A percentile compares a stretch with the other conserved stretches of the same genome.
Evolutionary conservation across 2,797 vertebrate genomes (phyloP).

Genomic region (Acrossocheilus wenchowensis): DNA sequence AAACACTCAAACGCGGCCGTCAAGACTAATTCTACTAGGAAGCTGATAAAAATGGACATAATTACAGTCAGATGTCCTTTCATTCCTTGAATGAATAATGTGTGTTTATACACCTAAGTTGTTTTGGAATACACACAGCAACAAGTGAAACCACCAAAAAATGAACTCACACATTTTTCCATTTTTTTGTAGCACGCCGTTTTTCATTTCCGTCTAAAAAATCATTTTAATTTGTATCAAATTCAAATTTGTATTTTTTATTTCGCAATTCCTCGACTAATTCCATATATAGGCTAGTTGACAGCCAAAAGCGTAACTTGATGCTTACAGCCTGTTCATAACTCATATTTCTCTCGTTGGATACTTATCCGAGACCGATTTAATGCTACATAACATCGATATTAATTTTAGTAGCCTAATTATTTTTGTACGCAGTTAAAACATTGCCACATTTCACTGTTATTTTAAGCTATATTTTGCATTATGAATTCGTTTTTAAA

Average conservation of each 20-base stretch:
- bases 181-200: background rate
- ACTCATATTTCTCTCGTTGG: conserved; percentile 20
- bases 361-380: background rate
- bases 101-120: background rate
- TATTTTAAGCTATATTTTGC: background rate
- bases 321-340: conserved; percentile 1
- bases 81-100: background rate
- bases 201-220: background rate
- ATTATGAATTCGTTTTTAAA: background rate
- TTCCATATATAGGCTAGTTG: conserved; percentile 26
- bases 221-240: background rate
- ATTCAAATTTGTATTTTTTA: background rate
- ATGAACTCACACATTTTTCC: background rate
- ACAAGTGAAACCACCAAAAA: conserved; percentile 37
- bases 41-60: background rate
- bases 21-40: conserved; percentile 31
- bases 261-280: background rate
- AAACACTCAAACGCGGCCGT: conserved; percentile 77
- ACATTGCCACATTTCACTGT: background rate
- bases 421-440: background rate
- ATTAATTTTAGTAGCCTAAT: conserved; percentile 1
- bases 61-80: conserved; percentile 17
- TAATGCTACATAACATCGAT: background rate
- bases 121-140: conserved; percentile 12
- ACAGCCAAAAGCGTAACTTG: conserved; percentile 28